Base-by-base conservation (phyloP, 2,888 invertebrate genomes). In the Philopedon plagiatum region DNA sequence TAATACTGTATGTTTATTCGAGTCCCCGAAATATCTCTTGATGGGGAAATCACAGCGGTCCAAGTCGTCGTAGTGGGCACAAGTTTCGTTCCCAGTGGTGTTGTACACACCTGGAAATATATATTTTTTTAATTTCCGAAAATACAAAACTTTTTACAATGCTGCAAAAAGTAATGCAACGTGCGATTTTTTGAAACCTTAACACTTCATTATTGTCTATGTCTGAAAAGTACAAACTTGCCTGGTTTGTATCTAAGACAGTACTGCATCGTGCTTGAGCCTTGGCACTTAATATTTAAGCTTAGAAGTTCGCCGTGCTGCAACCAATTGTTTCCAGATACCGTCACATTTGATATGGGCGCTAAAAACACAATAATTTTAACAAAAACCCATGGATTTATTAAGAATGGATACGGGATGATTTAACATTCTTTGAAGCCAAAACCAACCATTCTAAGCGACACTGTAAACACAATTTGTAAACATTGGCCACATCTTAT, bases 261-360 rank as follows among this genome's bases (percentile, higher is more conserved):
- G 82, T 93, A 92, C 51, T 88, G 80, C 79, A 93, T 92, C 0
- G 93, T 92, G 0, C 90, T 88, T 0, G 94, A 92, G 0, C 96
- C 96, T 26, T 90, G 88, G 80, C 94, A 96, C 39, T 89, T 89
- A 2, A 93, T 89, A 75, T 90, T 87, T 7, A 96, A 83, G 65
- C 91, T 89, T 23, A 96, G 84, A 51, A 95, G 86, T 64, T 94
- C 94, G 32, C 94, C 95, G 72, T 93, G 93, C 78, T 93, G 91
- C 32, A 96, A 86, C 95, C 96, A 96, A 80, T 92, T 92, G 66
- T 91, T 90, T 0, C 95, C 96, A 2, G 88, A 90, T 0, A 93
- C 89, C 57, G 90, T 90, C 7, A 95, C 87, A 69, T 90, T 89
- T 1, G 88, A 84, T 76, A 96, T 89, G 0, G 95, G 93, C 76